Percentiles rank a stretch among this genome's conserved stretches.
phyloP scores from a whole-genome alignment of 2,113 vertebrate species.

The Chloropsis cyanopogon region DNA sequence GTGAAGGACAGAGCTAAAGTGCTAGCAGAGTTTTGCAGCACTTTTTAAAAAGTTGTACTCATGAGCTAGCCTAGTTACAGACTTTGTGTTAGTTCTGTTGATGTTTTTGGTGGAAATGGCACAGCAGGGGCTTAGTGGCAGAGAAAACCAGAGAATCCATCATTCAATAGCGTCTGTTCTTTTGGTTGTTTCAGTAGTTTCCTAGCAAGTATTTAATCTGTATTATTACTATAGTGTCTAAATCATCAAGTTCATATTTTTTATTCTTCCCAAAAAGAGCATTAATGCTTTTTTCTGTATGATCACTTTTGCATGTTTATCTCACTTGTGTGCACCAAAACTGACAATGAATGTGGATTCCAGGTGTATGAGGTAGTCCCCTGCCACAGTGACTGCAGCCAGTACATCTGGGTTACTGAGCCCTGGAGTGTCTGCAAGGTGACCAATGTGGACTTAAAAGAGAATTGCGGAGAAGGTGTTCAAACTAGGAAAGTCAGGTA shows the following conservation, averaged over 20 bases:
- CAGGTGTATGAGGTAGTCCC: slow-evolving; percentile 97
- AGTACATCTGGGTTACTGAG: slow-evolving; percentile 92
- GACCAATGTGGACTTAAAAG: slow-evolving; percentile 87
- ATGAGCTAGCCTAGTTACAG: not conserved
- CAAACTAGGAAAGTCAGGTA: slow-evolving; percentile 97
- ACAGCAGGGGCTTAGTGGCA: not conserved
- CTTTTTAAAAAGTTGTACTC: not conserved
- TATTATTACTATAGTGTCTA: not conserved
- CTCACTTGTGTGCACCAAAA: not conserved
- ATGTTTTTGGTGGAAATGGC: not conserved
- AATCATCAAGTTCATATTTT: not conserved
- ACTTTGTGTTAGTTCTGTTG: not conserved
- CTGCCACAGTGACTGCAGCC: slow-evolving; percentile 92
- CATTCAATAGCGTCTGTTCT: not conserved
- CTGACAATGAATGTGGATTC: not conserved
- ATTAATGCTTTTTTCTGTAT: not conserved
- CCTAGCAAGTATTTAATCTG: not conserved
- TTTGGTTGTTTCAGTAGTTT: not conserved
- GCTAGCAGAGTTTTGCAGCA: not conserved
- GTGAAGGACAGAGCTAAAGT: not conserved
- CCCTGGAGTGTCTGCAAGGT: slow-evolving; percentile 97
- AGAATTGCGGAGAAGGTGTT: slow-evolving; percentile 94
- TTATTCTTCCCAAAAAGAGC: not conserved
- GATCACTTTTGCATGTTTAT: not conserved
- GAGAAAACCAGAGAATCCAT: not conserved